Evolutionary conservation across 2,797 vertebrate genomes (phyloP).

Genomic region (Channallabes apus): DNA sequence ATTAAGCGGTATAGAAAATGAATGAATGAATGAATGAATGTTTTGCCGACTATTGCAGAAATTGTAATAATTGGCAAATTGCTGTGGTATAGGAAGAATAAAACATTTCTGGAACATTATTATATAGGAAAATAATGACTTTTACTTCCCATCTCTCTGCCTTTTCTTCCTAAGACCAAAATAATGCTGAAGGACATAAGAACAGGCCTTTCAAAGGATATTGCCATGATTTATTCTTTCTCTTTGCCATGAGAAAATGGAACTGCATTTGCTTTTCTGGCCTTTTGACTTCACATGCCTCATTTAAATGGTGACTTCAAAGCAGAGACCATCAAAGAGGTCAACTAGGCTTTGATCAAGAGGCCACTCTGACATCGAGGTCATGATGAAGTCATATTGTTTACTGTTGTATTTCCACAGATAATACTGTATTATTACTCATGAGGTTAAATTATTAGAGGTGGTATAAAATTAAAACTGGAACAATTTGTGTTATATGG

Average conservation of each 20-base stretch:
- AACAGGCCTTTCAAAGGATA: neutral
- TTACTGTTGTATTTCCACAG: neutral
- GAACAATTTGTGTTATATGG: neutral
- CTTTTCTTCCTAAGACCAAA: neutral
- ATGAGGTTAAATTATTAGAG: neutral
- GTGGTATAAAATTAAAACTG: neutral
- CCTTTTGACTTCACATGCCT: slow-evolving; percentile 20
- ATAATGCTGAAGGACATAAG: neutral
- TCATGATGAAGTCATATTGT: slow-evolving; percentile 4
- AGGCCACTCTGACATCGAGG: neutral
- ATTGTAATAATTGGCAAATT: neutral
- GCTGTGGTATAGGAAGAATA: neutral
- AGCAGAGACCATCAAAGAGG: slow-evolving; percentile 47
- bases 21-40: too few species aligned
- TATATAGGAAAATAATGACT: neutral
- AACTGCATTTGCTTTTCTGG: slow-evolving; percentile 9
- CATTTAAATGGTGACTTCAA: slow-evolving; percentile 44
- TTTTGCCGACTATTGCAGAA: neutral
- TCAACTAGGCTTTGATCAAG: slow-evolving; percentile 38
- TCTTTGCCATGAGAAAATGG: neutral
- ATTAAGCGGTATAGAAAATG: too few species aligned
- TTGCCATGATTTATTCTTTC: too few species aligned
- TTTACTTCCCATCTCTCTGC: neutral
- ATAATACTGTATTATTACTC: neutral
- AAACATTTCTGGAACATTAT: neutral